These are phyloP conservation scores for Pollenia amentaria DNA, from an alignment of 2,888 invertebrate genomes.

Conservation along the genomic window DNA sequence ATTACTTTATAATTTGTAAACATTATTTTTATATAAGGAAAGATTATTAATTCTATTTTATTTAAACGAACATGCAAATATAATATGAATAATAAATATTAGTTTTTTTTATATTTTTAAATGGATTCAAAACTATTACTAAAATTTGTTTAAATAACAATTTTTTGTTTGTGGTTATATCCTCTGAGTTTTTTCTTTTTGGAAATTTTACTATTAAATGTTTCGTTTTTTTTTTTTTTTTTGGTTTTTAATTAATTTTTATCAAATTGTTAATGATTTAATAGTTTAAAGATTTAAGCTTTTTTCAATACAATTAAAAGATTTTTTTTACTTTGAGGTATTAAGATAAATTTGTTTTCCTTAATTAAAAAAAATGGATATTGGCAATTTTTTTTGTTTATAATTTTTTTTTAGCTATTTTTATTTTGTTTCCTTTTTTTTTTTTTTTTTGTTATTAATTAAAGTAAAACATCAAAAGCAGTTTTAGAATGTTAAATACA, in stretches of 20 bases:
- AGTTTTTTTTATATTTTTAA: conserved; percentile 5
- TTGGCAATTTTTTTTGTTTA: conserved; percentile 55
- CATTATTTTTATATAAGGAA: not conserved
- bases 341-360: conserved; percentile 68
- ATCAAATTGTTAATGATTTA: conserved; percentile 35
- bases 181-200: conserved; percentile 70
- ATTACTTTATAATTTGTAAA: not conserved
- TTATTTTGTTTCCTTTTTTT: conserved; percentile 21
- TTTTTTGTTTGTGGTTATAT: conserved; percentile 54
- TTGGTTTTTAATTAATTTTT: conserved; percentile 11
- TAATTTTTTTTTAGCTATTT: conserved; percentile 60
- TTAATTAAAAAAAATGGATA: conserved; percentile 64
- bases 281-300: conserved; percentile 69
- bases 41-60: conserved; percentile 2
- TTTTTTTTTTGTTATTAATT: conserved; percentile 46
- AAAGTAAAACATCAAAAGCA: conserved; percentile 67
- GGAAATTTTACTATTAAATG: conserved; percentile 75
- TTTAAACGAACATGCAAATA: conserved; percentile 46
- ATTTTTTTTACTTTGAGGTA: conserved; percentile 70
- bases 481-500: conserved; percentile 53
- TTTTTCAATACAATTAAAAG: conserved; percentile 60
- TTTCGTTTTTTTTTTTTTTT: conserved; percentile 50
- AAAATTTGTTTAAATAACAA: conserved; percentile 60
- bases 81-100: conserved; percentile 33
- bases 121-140: conserved; percentile 36